A percentile compares a stretch with the other conserved stretches of the same genome.
Evolutionary conservation across 2,797 vertebrate genomes (phyloP).

Genomic region (Darevskia mixta): DNA sequence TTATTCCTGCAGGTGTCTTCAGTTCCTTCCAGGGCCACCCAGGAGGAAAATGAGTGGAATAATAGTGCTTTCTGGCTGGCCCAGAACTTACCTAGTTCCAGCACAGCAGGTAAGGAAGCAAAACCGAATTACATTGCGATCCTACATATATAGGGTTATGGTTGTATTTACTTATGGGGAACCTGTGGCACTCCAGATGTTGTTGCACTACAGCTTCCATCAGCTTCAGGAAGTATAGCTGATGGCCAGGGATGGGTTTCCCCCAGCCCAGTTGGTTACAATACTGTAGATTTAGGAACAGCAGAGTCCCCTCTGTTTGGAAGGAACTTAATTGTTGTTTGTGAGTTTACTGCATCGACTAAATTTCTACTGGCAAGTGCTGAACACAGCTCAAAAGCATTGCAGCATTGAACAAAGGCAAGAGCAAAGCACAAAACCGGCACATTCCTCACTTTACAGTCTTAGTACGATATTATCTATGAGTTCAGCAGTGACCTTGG

Average conservation of each 20-base stretch:
- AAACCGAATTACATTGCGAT: neutral
- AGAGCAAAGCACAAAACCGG: neutral
- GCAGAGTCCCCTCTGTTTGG: neutral
- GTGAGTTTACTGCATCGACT: neutral
- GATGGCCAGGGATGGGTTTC: too few relatives aligned
- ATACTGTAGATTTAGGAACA: too few relatives aligned
- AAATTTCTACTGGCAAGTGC: neutral
- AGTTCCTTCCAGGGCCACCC: neutral
- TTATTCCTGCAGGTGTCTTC: neutral
- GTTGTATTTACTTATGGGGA: too few relatives aligned
- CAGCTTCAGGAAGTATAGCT: too few relatives aligned
- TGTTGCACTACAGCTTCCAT: too few relatives aligned
- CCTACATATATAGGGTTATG: too few relatives aligned
- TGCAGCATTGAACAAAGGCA: neutral
- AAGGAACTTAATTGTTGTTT: neutral
- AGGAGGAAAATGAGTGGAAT: neutral
- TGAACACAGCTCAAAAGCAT: neutral
- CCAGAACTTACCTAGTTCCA: neutral
- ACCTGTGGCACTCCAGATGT: too few relatives aligned
- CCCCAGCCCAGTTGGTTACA: too few relatives aligned
- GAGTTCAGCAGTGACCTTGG: constrained; percentile 4
- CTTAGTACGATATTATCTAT: neutral
- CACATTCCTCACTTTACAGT: constrained; percentile 18
- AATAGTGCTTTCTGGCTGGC: neutral
- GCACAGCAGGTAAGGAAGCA: neutral